phyloP scores from a whole-genome alignment of 1,140 invertebrate species.

The Proales similis region DNA sequence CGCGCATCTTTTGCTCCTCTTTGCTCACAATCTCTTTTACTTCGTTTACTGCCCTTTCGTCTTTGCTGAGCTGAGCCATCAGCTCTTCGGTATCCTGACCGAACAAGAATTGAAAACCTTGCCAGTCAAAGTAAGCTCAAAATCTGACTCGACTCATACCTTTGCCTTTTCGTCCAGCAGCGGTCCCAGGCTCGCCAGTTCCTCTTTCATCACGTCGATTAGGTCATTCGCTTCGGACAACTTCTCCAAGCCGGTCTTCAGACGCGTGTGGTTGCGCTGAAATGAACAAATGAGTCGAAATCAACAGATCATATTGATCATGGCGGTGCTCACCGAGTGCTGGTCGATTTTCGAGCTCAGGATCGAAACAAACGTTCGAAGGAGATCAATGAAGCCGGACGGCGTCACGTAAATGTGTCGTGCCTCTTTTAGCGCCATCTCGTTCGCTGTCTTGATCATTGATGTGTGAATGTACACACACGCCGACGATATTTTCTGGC shows the following conservation, averaged over 20 bases:
- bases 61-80: constrained; percentile 45
- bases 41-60: constrained; percentile 48
- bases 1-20: constrained; percentile 49
- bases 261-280: constrained; percentile 40
- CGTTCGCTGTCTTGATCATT: constrained; percentile 63
- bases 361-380: constrained; percentile 63
- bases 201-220: constrained; percentile 50
- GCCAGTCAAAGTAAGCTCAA: not conserved
- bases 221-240: constrained; percentile 48
- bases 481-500: constrained; percentile 48
- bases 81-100: constrained; percentile 1
- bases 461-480: constrained; percentile 62
- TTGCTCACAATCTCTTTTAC: constrained; percentile 48
- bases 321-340: constrained; percentile 42
- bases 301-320: not conserved
- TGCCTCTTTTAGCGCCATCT: constrained; percentile 69
- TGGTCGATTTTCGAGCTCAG: constrained; percentile 46
- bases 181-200: constrained; percentile 46
- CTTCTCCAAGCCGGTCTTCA: constrained; percentile 46
- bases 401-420: constrained; percentile 75
- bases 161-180: constrained; percentile 48
- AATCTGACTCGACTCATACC: constrained; percentile 40
- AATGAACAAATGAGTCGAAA: not conserved
- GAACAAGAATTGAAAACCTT: not conserved
- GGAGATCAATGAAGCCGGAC: constrained; percentile 72